Evolutionary conservation across 2,888 invertebrate species (phyloP), one percentile per base, ranked within the genome.

Genomic region (Tinea semifulvella): DNA sequence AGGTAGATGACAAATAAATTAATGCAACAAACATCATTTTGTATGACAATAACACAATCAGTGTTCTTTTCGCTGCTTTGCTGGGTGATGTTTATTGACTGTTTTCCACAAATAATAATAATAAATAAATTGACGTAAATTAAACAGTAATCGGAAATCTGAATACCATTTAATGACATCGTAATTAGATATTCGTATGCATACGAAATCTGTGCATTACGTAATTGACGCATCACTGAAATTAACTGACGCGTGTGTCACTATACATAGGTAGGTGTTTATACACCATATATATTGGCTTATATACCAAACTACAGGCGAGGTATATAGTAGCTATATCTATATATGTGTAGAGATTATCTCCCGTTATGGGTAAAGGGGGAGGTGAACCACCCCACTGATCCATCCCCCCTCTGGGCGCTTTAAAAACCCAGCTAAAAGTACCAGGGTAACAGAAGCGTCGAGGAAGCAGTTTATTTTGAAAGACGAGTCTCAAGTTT

Each of bases 351-450:
- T 64, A 74, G 73, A 74, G 68, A 80, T 80, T 79, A 80, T 80
- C 79, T 77, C 79, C 79, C 76, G 77, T 76, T 79, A 80, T 80
- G 79, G 51, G 36, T 35, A 14, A 8, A 14, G 4, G 18, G 14
- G 53, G 61, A 58, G 57, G 51, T 51, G 49, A 47, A 40, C 57
- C 63, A 63, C 71, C 68, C 66, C 68, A 67, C 64, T 66, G 63
- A 68, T 68, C 63, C 62, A 40, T 68, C 31, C 31, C 2, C 3
- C 65, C 57, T 65, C 65, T 73, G 73, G 70, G 75, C 76, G 79
- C 66, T 77, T 77, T 76, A 75, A 79, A 79, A 79, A 79, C 76
- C 75, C 73, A 65, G 63, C 69, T 67, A 66, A 57, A 66, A 68
- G 71, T 70, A 67, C 68, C 60, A 60, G 62, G 63, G 61, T 58